phyloP scores from a whole-genome alignment of 2,888 invertebrate species.

The Nasonia oneida region DNA sequence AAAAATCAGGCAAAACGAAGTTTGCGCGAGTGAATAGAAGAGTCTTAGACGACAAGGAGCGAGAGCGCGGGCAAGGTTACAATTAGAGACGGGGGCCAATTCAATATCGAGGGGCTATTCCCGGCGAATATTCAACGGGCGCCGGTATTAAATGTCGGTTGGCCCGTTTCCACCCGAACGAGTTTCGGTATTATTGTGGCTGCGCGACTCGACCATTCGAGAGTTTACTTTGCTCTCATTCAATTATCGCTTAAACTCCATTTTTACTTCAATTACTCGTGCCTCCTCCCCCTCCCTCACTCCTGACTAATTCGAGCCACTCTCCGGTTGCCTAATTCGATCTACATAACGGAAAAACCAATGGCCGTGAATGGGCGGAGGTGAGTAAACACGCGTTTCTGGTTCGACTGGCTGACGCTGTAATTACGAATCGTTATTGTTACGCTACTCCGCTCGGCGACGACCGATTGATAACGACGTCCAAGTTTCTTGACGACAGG shows the following conservation, averaged over 20 bases:
- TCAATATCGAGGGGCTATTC: constrained; percentile 78
- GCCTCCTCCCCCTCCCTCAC: too few species aligned
- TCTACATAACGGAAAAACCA: constrained; percentile 28
- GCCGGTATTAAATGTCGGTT: constrained; percentile 75
- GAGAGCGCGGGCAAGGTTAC: constrained; percentile 72
- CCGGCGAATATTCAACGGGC: constrained; percentile 75
- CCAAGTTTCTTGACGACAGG: background rate
- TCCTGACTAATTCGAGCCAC: background rate
- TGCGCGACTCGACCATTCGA: constrained; percentile 13
- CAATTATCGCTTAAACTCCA: constrained; percentile 60
- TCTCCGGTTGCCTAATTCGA: constrained; percentile 32
- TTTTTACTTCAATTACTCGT: constrained; percentile 52
- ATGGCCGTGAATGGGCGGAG: background rate
- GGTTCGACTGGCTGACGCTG: background rate
- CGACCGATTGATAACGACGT: background rate
- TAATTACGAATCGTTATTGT: constrained; percentile 49
- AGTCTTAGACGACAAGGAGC: constrained; percentile 61
- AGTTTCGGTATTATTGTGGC: constrained; percentile 67
- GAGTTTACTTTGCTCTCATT: constrained; percentile 60
- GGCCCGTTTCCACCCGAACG: constrained; percentile 72
- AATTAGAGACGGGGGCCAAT: constrained; percentile 78
- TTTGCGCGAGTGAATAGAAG: constrained; percentile 73
- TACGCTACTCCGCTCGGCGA: background rate
- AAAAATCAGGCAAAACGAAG: constrained; percentile 78
- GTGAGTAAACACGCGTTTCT: constrained; percentile 21